Conservation (phyloP, 2,113 vertebrate species). For the Furnarius figulus region DNA sequence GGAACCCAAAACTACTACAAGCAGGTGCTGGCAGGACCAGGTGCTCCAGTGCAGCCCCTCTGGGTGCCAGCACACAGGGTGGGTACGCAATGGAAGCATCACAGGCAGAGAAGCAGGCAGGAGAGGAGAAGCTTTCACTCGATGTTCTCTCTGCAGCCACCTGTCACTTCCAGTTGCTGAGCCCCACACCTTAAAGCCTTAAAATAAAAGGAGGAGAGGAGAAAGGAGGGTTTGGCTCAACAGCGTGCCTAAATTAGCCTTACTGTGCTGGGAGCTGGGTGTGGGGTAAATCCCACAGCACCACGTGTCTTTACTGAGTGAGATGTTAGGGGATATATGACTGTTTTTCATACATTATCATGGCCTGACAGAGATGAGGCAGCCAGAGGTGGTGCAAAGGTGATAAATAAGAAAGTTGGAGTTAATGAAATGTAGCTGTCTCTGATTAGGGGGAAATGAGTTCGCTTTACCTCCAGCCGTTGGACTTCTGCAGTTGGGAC, state of each 20-base stretch:
- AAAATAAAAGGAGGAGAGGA: background rate
- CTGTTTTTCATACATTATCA: conserved; percentile 55
- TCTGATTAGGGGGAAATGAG: background rate
- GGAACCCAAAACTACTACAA: background rate
- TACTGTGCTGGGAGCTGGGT: conserved; percentile 45
- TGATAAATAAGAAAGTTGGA: conserved; percentile 53
- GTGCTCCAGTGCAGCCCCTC: background rate
- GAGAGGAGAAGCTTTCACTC: background rate
- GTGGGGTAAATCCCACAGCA: conserved; percentile 34
- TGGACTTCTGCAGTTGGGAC: background rate
- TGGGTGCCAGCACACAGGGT: background rate
- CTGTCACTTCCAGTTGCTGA: background rate
- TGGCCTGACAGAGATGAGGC: conserved; percentile 40
- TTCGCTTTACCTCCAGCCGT: background rate
- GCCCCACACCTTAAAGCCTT: background rate
- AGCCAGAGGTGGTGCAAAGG: conserved; percentile 2
- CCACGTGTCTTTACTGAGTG: conserved; percentile 38
- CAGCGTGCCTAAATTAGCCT: conserved; percentile 49
- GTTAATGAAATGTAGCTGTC: conserved; percentile 16
- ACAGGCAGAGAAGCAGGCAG: background rate
- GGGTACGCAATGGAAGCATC: background rate
- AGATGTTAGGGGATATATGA: conserved; percentile 58
- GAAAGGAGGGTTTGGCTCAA: conserved; percentile 13
- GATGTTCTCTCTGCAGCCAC: background rate
- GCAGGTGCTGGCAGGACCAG: background rate